Conservation (phyloP, 2,113 vertebrate species). For the Catharus fuscescens region DNA sequence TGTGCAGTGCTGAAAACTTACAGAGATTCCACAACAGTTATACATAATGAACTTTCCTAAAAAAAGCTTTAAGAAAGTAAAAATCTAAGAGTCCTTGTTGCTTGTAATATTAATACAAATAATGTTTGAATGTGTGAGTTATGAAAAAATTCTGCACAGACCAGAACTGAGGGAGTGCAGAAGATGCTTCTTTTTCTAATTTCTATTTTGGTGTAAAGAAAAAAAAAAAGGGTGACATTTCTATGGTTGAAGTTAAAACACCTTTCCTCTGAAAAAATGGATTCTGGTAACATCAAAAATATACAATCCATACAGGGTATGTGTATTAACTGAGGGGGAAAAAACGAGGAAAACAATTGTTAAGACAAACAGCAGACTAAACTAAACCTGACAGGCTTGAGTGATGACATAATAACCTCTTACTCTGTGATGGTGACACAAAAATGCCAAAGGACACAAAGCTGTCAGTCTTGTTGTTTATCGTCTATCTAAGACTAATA, state of each 20-base stretch:
- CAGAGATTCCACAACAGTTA: background rate
- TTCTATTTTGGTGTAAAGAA: background rate
- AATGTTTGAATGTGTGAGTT: background rate
- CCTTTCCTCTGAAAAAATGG: background rate
- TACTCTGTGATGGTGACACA: conserved; percentile 68
- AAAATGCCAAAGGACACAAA: conserved; percentile 76
- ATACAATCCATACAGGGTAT: conserved; percentile 10
- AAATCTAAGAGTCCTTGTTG: background rate
- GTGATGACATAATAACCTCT: conserved; percentile 74
- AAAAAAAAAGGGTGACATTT: background rate
- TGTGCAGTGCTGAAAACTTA: background rate
- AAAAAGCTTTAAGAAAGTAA: background rate
- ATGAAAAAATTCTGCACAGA: background rate
- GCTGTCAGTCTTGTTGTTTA: conserved; percentile 78
- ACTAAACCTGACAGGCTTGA: conserved; percentile 72
- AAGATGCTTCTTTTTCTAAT: background rate
- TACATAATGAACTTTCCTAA: background rate
- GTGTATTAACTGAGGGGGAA: conserved; percentile 3
- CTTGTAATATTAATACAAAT: background rate
- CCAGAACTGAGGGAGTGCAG: background rate
- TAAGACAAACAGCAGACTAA: conserved; percentile 55
- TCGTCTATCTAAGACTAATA: conserved; percentile 74
- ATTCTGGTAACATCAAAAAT: conserved; percentile 27
- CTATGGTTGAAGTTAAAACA: background rate
- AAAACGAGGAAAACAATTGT: conserved; percentile 60